phyloP scores from a whole-genome alignment of 64 coral and sea anemone species.

The Anthopleura sola region DNA sequence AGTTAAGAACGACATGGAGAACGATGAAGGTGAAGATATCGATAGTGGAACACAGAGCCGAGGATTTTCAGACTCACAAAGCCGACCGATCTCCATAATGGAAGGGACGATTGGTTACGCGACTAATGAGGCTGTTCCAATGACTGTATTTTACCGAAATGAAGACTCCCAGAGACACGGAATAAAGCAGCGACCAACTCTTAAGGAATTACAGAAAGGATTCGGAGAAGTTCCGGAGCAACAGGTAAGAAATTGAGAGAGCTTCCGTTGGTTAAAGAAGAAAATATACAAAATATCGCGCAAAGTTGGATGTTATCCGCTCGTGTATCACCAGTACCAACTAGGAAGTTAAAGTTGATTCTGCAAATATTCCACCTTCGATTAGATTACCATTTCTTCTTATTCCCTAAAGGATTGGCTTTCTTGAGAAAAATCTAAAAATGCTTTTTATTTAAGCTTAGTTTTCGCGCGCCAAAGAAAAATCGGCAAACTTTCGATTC shows the following conservation, averaged over 20 bases:
- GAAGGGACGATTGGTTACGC: slow-evolving; percentile 49
- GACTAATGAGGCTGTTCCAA: slow-evolving; percentile 83
- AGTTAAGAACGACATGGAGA: neutral
- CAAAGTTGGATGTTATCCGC: neutral
- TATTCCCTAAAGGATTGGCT: neutral
- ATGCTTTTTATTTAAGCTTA: no score
- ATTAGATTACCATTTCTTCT: neutral
- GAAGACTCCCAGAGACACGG: slow-evolving; percentile 52
- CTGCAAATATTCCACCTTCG: no score
- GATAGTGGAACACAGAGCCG: slow-evolving; percentile 13
- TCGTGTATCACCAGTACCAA: no score
- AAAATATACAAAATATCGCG: neutral
- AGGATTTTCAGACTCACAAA: neutral
- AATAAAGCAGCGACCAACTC: slow-evolving; percentile 59
- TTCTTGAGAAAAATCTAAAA: neutral
- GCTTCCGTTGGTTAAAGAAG: neutral
- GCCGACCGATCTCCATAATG: neutral
- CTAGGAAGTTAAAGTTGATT: no score
- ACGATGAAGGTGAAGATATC: neutral
- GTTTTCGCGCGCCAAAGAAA: no score
- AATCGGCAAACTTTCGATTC: no score
- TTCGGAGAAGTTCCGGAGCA: slow-evolving; percentile 53
- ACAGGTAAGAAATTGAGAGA: slow-evolving; percentile 13
- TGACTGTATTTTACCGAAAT: slow-evolving; percentile 90
- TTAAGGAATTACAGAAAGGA: slow-evolving; percentile 80